Conservation (phyloP, 1,140 invertebrate species). For the Listronotus oregonensis region DNA sequence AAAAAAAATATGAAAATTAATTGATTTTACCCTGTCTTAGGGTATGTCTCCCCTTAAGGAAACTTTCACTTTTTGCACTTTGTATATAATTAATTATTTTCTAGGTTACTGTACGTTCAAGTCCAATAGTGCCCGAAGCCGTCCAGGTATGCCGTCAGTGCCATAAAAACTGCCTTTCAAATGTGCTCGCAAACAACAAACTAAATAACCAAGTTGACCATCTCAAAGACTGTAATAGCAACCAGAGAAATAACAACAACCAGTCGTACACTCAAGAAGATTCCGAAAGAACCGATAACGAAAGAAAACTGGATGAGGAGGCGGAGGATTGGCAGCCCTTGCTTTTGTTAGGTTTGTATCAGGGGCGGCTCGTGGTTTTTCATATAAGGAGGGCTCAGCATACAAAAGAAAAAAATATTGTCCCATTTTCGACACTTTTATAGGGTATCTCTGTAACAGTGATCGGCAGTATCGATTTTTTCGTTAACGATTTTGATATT, state of each 20-base stretch:
- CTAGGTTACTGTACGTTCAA: conserved; percentile 71
- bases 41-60: too few species aligned
- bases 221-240: conserved; percentile 27
- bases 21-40: too few species aligned
- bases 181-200: conserved; percentile 37
- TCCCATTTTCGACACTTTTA: too few species aligned
- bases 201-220: conserved; percentile 15
- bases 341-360: conserved; percentile 64
- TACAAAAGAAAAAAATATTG: too few species aligned
- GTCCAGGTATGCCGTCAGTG: conserved; percentile 71
- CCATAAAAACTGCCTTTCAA: conserved; percentile 71
- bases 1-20: too few species aligned
- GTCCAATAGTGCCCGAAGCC: conserved; percentile 67
- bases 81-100: too few species aligned
- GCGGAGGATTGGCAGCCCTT: conserved; percentile 64
- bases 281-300: not conserved
- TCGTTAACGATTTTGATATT: too few species aligned
- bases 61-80: too few species aligned
- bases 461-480: too few species aligned
- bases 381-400: too few species aligned
- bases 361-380: too few species aligned
- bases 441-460: too few species aligned
- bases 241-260: conserved; percentile 17
- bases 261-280: not conserved
- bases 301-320: conserved; percentile 5